Base-by-base conservation (phyloP, 2,888 invertebrate genomes). In the Crioceris asparagi region DNA sequence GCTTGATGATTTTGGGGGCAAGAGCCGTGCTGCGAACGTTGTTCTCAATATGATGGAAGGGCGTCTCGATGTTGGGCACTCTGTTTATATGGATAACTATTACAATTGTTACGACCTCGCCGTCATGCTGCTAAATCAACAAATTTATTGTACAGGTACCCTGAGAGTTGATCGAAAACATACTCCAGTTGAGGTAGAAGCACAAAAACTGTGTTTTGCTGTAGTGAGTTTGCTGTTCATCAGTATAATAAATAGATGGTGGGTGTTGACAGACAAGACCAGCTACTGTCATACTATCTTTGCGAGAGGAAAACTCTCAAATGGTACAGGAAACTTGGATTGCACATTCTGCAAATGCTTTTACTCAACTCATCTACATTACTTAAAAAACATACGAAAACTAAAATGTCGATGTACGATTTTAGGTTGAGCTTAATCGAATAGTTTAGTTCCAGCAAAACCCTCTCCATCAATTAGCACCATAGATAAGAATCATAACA, bases 1-100 rank as follows among this genome's bases (percentile, higher is more conserved):
- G 26, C 30, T 45, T 17, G 50, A 50, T 35, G 47, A 47, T 41
- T 43, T 48, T 8, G 54, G 52, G 32, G 55, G 54, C 19, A 48
- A 47, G 43, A 50, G 35, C 3, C 47, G 49, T 36, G 38, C 47
- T 15, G 29, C 38, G 16, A 47, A 47, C 17, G 42, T 50, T 7
- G 50, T 51, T 17, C 30, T 50, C 3, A 41, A 50, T 32, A 34
- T 51, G 26, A 30, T 43, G 35, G 38, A 45, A 18, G 38, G 40
- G 12, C 36, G 35, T 31, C 30, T 47, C 31, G 32, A 37, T 37
- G 38, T 32, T 17, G 52, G 52, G 5, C 47, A 50, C 34, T 38
- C 41, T 3, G 14, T 54, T 27, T 48, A 42, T 29, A 43, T 51
- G 39, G 52, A 54, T 29, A 52, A 50, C 34, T 54, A 42, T 40